Conservation (phyloP, 2,113 vertebrate genomes). For the Erythrocercus mccallii region DNA sequence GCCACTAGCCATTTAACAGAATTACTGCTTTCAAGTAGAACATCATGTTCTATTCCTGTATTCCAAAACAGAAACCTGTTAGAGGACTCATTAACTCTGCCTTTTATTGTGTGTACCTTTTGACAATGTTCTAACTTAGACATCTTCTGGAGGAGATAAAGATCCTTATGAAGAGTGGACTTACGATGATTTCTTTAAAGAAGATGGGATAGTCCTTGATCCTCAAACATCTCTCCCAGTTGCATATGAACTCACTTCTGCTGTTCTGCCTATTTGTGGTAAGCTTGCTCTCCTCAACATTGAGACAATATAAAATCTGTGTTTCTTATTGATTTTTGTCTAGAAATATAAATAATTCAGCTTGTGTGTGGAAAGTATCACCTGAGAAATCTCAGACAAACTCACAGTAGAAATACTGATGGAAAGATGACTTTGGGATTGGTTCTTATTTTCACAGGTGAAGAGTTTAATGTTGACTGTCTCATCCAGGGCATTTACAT, state of each 20-base stretch:
- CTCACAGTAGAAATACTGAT: neutral
- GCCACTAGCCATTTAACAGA: neutral
- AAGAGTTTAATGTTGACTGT: neutral
- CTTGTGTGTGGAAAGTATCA: neutral
- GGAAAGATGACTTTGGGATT: neutral
- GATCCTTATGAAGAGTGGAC: constrained; percentile 84
- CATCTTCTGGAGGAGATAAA: constrained; percentile 75
- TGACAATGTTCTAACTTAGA: constrained; percentile 14
- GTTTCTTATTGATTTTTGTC: neutral
- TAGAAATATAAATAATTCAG: neutral
- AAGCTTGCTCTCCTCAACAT: neutral
- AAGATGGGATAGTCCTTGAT: constrained; percentile 93
- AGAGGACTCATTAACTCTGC: neutral
- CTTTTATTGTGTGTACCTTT: neutral
- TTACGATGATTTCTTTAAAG: constrained; percentile 87
- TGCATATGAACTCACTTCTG: constrained; percentile 86
- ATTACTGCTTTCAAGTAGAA: neutral
- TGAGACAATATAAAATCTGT: neutral
- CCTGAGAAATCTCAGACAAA: neutral
- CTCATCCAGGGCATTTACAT: neutral
- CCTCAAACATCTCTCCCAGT: constrained; percentile 82
- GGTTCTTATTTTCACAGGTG: neutral
- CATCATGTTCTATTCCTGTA: neutral
- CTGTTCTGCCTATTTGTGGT: constrained; percentile 83
- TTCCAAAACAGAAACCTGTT: neutral